phyloP scores from a whole-genome alignment of 2,797 vertebrate genomes.

The Pantherophis vulpinus region DNA sequence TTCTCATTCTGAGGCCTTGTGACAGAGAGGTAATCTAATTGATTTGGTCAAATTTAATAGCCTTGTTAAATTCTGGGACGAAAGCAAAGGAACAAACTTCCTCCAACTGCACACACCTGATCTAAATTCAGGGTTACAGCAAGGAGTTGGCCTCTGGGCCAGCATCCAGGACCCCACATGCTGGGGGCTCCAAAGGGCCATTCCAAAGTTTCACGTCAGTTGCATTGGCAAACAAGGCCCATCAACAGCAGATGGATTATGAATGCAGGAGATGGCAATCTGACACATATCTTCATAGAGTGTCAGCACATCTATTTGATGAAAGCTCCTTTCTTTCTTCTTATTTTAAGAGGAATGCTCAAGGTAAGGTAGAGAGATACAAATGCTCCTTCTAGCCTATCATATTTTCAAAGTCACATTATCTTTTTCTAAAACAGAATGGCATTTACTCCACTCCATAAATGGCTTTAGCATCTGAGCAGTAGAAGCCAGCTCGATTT shows the following conservation, averaged over 20 bases:
- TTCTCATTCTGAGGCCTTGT: not conserved
- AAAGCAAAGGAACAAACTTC: not conserved
- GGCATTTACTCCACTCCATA: not conserved
- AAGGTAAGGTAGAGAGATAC: not conserved
- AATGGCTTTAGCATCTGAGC: not conserved
- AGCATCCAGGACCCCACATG: not conserved
- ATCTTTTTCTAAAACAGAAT: not conserved
- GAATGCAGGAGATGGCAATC: not conserved
- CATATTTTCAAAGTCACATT: not conserved
- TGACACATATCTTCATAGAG: not conserved
- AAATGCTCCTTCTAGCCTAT: not conserved
- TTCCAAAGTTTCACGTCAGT: not conserved
- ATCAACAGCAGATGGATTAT: not conserved
- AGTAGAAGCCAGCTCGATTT: not conserved
- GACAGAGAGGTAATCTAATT: not conserved
- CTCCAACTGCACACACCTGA: too few species aligned
- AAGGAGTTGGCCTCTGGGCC: not conserved
- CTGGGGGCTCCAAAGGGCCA: not conserved
- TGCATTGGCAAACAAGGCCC: not conserved
- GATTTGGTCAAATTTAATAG: not conserved
- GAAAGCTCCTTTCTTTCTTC: not conserved
- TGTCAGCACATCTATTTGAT: not conserved
- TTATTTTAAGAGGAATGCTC: not conserved
- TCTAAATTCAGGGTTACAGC: not conserved
- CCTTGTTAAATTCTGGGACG: not conserved